These are phyloP conservation scores for Nasonia vitripennis DNA, from an alignment of 1,140 invertebrate genomes.

Conservation along the genomic window DNA sequence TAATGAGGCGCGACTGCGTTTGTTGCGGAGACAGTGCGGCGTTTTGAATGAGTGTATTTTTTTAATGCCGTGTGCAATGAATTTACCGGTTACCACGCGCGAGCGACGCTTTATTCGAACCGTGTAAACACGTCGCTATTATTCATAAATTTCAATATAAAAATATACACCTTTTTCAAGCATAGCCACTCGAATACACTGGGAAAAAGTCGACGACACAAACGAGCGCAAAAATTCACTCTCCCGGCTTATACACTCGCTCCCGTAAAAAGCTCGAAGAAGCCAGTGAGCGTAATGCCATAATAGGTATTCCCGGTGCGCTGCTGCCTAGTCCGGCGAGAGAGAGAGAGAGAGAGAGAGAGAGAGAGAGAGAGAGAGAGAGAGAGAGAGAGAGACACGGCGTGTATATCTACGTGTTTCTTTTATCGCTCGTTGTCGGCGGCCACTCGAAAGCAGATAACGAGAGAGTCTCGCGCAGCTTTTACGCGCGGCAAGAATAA, in stretches of 20 bases:
- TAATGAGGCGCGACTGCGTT: background rate
- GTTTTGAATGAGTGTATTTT: background rate
- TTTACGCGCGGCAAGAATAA: background rate
- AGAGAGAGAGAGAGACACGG: background rate
- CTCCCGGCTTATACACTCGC: no score
- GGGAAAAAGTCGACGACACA: background rate
- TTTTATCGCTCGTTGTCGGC: conserved; percentile 29
- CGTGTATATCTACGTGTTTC: conserved; percentile 17
- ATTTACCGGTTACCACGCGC: no score
- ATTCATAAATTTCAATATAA: background rate
- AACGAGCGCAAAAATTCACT: conserved; percentile 32
- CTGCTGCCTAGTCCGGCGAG: background rate
- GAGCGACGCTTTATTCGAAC: background rate
- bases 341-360: background rate
- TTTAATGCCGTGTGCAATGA: background rate
- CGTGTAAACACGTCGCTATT: background rate
- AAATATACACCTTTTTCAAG: background rate
- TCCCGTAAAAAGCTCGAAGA: conserved; percentile 14
- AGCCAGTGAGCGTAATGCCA: conserved; percentile 16
- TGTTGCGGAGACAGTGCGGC: background rate
- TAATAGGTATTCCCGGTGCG: conserved; percentile 30
- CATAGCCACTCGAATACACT: background rate
- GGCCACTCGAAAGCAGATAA: conserved; percentile 47
- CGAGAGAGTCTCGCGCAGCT: background rate
- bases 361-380: no score